phyloP scores from a whole-genome alignment of 2,113 vertebrate genomes.

The Grammatotria lemairii region DNA sequence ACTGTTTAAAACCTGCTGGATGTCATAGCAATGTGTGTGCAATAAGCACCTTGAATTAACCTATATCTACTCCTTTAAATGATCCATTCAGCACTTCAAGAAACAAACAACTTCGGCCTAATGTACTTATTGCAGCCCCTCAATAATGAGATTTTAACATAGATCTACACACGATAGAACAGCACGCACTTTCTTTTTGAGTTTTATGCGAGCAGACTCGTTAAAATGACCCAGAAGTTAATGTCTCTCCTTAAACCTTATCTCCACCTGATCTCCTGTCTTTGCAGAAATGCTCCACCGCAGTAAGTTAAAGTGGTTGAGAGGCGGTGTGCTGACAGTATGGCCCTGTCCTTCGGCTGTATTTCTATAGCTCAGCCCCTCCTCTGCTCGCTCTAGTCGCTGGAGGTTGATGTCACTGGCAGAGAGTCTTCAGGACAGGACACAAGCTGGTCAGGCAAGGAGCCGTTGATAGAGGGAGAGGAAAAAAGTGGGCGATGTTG shows the following conservation, averaged over 20 bases:
- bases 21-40: background rate
- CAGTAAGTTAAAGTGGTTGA: background rate
- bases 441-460: slow-evolving; percentile 13
- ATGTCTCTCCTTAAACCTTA: background rate
- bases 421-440: slow-evolving; percentile 59
- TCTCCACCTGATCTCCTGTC: fast-evolving
- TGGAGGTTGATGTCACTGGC: slow-evolving; percentile 50
- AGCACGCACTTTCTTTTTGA: background rate
- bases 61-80: background rate
- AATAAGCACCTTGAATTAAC: background rate
- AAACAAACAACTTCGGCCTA: background rate
- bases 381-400: slow-evolving; percentile 25
- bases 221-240: background rate
- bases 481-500: slow-evolving; percentile 52
- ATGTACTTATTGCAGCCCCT: background rate
- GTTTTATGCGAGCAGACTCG: background rate
- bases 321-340: background rate
- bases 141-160: background rate
- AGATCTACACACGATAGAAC: background rate
- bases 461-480: background rate
- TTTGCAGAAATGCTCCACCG: background rate
- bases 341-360: background rate
- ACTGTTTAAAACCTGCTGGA: background rate
- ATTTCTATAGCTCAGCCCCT: slow-evolving; percentile 36
- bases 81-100: background rate